These are phyloP conservation scores for Anser brachyrhynchus DNA, from an alignment of 2,113 vertebrate genomes.

Conservation along the genomic window DNA sequence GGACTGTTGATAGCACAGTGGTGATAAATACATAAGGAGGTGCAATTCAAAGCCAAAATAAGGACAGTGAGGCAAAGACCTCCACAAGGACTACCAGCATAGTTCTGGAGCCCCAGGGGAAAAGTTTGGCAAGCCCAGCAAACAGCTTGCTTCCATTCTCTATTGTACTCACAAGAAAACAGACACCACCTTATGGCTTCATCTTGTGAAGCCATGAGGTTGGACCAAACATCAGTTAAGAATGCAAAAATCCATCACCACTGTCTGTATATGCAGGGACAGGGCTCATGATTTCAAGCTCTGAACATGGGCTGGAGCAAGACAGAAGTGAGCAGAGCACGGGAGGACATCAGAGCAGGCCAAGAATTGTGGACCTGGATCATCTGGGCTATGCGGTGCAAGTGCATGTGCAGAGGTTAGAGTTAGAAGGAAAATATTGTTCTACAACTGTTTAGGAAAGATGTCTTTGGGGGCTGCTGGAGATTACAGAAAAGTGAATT, in stretches of 20 bases:
- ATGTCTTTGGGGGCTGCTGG: not conserved
- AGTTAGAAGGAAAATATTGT: not conserved
- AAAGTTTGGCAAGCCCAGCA: not conserved
- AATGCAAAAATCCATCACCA: not conserved
- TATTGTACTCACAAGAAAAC: not conserved
- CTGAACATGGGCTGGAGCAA: not conserved
- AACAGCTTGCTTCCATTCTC: not conserved
- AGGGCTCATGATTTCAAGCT: not conserved
- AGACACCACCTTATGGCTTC: rapidly evolving
- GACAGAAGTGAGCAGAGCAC: not conserved
- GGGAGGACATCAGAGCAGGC: not conserved
- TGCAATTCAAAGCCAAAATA: not conserved
- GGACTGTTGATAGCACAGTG: not conserved
- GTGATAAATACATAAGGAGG: not conserved
- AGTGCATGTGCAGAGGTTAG: not conserved
- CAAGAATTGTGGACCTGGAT: not conserved
- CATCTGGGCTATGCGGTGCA: rapidly evolving
- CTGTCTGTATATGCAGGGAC: not conserved
- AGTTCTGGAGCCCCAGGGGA: not conserved
- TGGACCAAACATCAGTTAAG: not conserved
- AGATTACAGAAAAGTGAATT: not conserved
- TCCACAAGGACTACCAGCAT: not conserved
- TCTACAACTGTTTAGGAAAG: not conserved
- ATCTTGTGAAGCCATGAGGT: not conserved
- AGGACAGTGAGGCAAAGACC: not conserved